Base-by-base conservation (phyloP, 2,888 invertebrate genomes). In the Agrilus mali region DNA sequence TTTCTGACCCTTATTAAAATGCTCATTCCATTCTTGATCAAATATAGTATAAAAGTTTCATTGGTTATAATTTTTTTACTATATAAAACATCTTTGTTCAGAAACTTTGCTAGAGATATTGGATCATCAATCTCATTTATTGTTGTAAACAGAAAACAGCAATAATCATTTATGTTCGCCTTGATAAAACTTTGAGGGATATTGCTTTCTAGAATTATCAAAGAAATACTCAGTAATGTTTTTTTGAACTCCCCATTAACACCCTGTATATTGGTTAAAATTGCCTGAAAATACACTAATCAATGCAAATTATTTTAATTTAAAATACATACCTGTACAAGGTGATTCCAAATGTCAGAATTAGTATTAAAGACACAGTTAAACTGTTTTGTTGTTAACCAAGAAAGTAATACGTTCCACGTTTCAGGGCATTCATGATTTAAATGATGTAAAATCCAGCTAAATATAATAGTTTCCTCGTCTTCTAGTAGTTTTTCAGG, bases 171-270 rank as follows among this genome's bases (percentile, higher is more conserved):
- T 31, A 55, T 31, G 47, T 60, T 53, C 37, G 49, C 46, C 46
- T 54, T 55, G 48, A 61, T 60, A 50, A 56, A 59, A 22, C 59
- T 55, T 42, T 57, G 53, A 43, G 61, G 59, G 40, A 52, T 46
- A 38, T 47, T 48, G 43, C 55, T 58, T 40, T 52, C 41, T 17
- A 58, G 45, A 27, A 27, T 4, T 10, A 27, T 10, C 27, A 27
- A 27, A 10, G 27, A 31, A 53, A 12, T 33, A 32, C 31, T 36
- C 27, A 8, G 3, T 36, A 33, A 35, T 12, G 20, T 20, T 20
- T 15, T n/a, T 16, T 16, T 38, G 12, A 20, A 4, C 1, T 38
- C 3, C 8, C 4, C 20, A 4, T 13, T 20, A 38, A 16, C 20
- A 2, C 6, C 12, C 20, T 31, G 13, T n/a, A 16, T 41, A 6